Conservation (phyloP, 2,888 invertebrate species). For the Ichneumoninae sp. region DNA sequence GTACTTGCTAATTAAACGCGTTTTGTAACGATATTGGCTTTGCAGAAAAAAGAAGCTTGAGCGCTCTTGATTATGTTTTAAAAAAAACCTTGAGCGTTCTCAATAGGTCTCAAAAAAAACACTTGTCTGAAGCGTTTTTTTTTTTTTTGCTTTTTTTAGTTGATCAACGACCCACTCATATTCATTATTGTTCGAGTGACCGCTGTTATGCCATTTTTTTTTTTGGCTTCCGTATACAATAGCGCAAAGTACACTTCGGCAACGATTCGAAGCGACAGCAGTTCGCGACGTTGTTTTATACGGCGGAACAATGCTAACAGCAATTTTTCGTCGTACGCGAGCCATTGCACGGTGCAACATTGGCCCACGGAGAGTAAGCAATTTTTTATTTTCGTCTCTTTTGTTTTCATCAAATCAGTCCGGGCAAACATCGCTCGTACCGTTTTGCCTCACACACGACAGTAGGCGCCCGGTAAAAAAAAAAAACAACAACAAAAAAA, state of each 20-base stretch:
- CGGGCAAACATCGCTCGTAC: background rate
- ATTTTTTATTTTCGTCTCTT: conserved; percentile 20
- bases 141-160: background rate
- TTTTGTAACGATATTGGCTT: background rate
- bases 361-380: background rate
- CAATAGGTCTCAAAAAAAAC: background rate
- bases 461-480: background rate
- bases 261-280: background rate
- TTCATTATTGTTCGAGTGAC: conserved; percentile 11
- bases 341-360: background rate
- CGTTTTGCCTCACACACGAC: background rate
- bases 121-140: conserved; percentile 8
- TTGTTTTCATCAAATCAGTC: conserved; percentile 43
- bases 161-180: conserved; percentile 7
- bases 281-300: background rate
- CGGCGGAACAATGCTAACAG: conserved; percentile 2
- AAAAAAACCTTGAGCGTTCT: background rate
- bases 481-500: background rate
- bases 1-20: background rate
- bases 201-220: conserved; percentile 31
- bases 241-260: background rate
- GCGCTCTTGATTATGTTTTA: background rate
- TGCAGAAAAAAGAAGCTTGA: background rate
- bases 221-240: background rate
- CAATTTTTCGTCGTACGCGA: conserved; percentile 9